Evolutionary conservation across 1,140 invertebrate species (phyloP).

Genomic region (Dolichoris vasculosae): DNA sequence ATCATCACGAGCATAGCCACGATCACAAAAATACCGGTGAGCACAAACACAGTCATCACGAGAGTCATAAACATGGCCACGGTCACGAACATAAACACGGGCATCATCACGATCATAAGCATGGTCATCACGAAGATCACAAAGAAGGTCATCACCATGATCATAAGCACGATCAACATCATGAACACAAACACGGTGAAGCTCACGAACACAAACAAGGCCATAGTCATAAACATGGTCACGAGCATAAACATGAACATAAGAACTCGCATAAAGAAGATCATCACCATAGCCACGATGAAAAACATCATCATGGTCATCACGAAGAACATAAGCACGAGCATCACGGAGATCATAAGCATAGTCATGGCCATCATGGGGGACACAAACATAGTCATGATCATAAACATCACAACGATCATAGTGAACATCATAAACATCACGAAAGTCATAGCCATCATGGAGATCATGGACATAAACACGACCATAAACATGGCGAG

Average conservation of each 20-base stretch:
- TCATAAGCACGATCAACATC: conserved; percentile 24
- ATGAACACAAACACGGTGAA: conserved; percentile 27
- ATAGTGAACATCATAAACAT: conserved; percentile 38
- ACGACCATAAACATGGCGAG: conserved; percentile 30
- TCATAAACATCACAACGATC: conserved; percentile 22
- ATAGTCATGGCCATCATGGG: conserved; percentile 29
- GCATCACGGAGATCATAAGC: conserved; percentile 18
- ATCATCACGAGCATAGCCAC: conserved; percentile 28
- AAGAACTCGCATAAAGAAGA: conserved; percentile 3
- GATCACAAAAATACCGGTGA: conserved; percentile 10
- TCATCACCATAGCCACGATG: conserved; percentile 16
- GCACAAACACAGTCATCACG: conserved; percentile 31
- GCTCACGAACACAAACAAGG: neutral
- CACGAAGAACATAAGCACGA: conserved; percentile 28
- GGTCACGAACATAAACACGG: conserved; percentile 28
- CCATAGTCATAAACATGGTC: conserved; percentile 15
- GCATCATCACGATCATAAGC: conserved; percentile 37
- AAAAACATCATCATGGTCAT: conserved; percentile 29
- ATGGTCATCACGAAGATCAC: conserved; percentile 30
- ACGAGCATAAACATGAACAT: conserved; percentile 29
- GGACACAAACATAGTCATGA: conserved; percentile 32
- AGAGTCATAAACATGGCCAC: conserved; percentile 36
- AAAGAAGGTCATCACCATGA: conserved; percentile 34
- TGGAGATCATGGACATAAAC: neutral
- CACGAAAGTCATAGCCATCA: conserved; percentile 15